A percentile compares a stretch with the other conserved stretches of the same genome.
Conservation (phyloP, 2,113 vertebrate genomes). For the Atlantisia rogersi region DNA sequence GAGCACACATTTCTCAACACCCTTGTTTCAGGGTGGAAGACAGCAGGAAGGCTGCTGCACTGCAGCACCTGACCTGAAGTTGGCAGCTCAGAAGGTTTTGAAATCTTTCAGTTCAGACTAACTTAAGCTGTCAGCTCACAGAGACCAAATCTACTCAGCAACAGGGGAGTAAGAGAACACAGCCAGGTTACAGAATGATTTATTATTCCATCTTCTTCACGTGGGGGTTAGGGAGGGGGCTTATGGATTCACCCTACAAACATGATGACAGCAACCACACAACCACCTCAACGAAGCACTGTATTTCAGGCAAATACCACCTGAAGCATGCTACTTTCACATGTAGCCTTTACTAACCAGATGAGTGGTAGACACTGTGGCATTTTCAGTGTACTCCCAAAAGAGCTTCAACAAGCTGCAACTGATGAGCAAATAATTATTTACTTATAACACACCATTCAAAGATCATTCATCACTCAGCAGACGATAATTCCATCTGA, state of each 20-base stretch:
- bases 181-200: background rate
- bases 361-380: background rate
- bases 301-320: background rate
- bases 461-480: slow-evolving; percentile 5
- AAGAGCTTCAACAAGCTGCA: background rate
- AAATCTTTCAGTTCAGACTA: background rate
- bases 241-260: background rate
- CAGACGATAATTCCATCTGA: background rate
- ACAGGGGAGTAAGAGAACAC: background rate
- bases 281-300: background rate
- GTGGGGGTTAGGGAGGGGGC: too few species aligned
- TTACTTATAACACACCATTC: background rate
- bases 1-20: background rate
- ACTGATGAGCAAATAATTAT: background rate
- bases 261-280: background rate
- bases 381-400: background rate
- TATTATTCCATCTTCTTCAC: background rate
- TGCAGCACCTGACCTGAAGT: background rate
- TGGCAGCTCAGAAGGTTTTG: background rate
- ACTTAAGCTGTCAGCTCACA: rapidly evolving
- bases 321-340: background rate
- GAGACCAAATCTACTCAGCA: background rate
- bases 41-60: background rate
- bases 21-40: background rate
- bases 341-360: background rate